Conservation (phyloP, 2,888 invertebrate species). For the Drosophila buzzatii region DNA sequence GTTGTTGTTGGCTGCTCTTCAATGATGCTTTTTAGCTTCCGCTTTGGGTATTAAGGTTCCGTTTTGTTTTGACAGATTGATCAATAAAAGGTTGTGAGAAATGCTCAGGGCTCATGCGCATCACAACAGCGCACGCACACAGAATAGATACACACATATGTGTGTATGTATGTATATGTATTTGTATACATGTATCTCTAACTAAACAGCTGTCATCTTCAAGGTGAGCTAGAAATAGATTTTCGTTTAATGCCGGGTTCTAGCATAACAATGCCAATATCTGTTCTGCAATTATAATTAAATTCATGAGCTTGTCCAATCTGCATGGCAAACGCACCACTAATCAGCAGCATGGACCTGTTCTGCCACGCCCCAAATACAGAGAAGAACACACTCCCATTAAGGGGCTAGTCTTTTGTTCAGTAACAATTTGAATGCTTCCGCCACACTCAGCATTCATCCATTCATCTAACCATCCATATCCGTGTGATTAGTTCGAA, state of each 20-base stretch:
- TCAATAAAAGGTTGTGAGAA: slow-evolving; percentile 70
- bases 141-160: not conserved
- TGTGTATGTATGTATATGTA: not conserved
- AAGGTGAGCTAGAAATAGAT: slow-evolving; percentile 63
- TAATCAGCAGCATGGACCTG: slow-evolving; percentile 56
- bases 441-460: slow-evolving; percentile 34
- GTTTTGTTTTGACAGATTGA: slow-evolving; percentile 68
- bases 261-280: slow-evolving; percentile 47
- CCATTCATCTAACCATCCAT: slow-evolving; percentile 3
- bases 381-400: not conserved
- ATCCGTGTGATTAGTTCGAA: slow-evolving; percentile 19
- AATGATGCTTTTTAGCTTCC: slow-evolving; percentile 59
- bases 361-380: slow-evolving; percentile 62
- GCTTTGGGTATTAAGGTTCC: slow-evolving; percentile 59
- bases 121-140: not conserved
- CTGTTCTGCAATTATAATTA: slow-evolving; percentile 50
- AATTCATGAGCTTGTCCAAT: slow-evolving; percentile 58
- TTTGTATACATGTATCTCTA: not conserved
- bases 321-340: slow-evolving; percentile 36
- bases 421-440: slow-evolving; percentile 27
- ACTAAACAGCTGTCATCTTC: slow-evolving; percentile 45
- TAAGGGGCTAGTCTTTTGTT: slow-evolving; percentile 19
- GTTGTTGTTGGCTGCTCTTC: slow-evolving; percentile 40
- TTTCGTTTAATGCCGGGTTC: slow-evolving; percentile 36
- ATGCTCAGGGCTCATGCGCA: slow-evolving; percentile 36